Evolutionary conservation across 2,888 invertebrate species (phyloP).

Genomic region (Aleiodes leptofemur): DNA sequence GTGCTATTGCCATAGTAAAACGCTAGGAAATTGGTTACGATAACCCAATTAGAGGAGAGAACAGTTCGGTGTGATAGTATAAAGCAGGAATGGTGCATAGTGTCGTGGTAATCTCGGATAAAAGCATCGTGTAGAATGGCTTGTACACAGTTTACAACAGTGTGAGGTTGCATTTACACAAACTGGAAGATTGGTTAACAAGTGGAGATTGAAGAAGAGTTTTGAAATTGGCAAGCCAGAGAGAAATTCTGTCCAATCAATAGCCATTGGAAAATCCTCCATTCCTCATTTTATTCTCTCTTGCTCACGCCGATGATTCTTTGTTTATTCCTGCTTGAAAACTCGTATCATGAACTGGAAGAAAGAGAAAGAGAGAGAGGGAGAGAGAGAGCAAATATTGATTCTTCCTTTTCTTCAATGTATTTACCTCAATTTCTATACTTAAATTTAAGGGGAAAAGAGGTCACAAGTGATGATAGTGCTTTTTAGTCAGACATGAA

Average conservation of each 20-base stretch:
- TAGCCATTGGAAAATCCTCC: constrained; percentile 2
- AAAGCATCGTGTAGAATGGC: constrained; percentile 40
- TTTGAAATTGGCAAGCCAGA: constrained; percentile 10
- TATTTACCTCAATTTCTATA: constrained; percentile 49
- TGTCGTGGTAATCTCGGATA: constrained; percentile 45
- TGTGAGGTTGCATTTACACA: constrained; percentile 6
- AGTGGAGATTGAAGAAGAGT: constrained; percentile 2
- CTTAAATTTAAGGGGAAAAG: background rate
- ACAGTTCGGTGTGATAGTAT: constrained; percentile 22
- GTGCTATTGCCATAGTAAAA: constrained; percentile 3
- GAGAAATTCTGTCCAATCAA: constrained; percentile 17
- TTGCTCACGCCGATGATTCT: background rate
- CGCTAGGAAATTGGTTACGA: constrained; percentile 50
- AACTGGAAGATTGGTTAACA: background rate
- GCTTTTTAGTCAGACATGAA: no score
- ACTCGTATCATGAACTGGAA: constrained; percentile 46
- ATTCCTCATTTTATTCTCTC: background rate
- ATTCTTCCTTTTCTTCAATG: constrained; percentile 30
- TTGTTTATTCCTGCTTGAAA: constrained; percentile 27
- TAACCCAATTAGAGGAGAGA: constrained; percentile 52
- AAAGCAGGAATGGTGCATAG: constrained; percentile 27
- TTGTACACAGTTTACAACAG: constrained; percentile 20
- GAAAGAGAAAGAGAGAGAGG: constrained; percentile 38
- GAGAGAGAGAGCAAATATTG: constrained; percentile 35
- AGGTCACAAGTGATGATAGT: no score